These are phyloP conservation scores for Spea bombifrons DNA, from an alignment of 2,113 vertebrate genomes.

Conservation along the genomic window DNA sequence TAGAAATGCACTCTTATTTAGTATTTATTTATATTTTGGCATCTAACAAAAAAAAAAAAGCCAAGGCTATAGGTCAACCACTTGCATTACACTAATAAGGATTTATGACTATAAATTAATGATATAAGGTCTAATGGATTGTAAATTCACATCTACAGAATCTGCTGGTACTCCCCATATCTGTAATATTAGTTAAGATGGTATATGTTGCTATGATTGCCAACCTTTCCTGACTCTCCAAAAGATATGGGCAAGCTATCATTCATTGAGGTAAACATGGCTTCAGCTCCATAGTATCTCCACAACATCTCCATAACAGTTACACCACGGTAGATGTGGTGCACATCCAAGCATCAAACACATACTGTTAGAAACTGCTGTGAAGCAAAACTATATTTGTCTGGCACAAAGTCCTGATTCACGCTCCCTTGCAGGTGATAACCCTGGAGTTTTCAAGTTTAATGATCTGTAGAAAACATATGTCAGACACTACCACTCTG, in stretches of 20 bases:
- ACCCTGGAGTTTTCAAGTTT: constrained; percentile 41
- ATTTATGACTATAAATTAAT: no score
- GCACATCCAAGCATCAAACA: constrained; percentile 18
- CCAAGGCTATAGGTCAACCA: no score
- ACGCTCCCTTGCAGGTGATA: constrained; percentile 41
- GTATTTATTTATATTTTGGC: no score
- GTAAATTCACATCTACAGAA: no score
- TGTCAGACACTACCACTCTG: constrained; percentile 41
- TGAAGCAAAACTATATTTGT: constrained; percentile 47
- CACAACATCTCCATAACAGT: constrained; percentile 22
- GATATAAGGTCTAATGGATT: no score
- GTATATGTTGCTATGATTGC: neutral
- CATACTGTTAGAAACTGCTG: constrained; percentile 40
- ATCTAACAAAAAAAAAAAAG: no score
- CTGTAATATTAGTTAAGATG: neutral
- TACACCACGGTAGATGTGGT: constrained; percentile 33
- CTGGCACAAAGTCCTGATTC: constrained; percentile 43
- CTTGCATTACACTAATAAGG: no score
- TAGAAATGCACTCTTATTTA: no score
- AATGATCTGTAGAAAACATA: constrained; percentile 42
- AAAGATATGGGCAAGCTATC: neutral
- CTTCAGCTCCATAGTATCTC: neutral
- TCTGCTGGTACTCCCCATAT: no score
- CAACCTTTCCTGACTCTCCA: neutral
- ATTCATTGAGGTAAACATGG: neutral